Percentiles rank a stretch among this genome's conserved stretches.
Conservation (phyloP, 2,113 vertebrate genomes). For the Peucedramus taeniatus region DNA sequence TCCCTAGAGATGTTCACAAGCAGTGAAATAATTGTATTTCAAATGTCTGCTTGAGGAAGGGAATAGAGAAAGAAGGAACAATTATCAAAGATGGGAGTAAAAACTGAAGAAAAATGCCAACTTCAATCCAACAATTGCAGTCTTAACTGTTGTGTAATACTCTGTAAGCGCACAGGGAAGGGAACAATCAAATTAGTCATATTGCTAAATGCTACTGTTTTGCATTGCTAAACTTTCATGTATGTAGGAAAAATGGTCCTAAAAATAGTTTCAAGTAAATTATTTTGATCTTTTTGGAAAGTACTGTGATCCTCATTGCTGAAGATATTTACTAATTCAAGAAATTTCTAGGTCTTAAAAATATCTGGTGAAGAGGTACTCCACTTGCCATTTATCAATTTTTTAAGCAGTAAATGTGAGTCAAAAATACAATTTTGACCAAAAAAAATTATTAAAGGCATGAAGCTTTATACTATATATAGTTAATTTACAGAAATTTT, state of each 20-base stretch:
- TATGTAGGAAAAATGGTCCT: background rate
- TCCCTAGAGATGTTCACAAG: background rate
- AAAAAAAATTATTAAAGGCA: background rate
- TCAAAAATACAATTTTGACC: background rate
- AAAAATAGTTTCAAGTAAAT: background rate
- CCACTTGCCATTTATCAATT: background rate
- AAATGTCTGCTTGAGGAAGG: background rate
- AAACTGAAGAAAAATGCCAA: background rate
- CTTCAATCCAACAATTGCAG: background rate
- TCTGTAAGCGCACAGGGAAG: background rate
- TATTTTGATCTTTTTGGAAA: background rate
- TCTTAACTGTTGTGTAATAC: background rate
- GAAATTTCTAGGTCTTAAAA: background rate
- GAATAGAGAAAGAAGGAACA: background rate
- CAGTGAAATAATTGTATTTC: background rate
- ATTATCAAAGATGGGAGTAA: background rate
- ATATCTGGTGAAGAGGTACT: background rate
- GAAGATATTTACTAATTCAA: background rate
- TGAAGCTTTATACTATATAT: background rate
- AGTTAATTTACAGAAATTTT: background rate
- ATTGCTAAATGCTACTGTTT: background rate
- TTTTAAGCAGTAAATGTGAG: background rate
- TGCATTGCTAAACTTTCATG: background rate
- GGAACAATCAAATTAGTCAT: background rate
- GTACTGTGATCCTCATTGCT: background rate